Evolutionary conservation across 2,113 vertebrate genomes (phyloP).

Genomic region (Cinclus mexicanus): DNA sequence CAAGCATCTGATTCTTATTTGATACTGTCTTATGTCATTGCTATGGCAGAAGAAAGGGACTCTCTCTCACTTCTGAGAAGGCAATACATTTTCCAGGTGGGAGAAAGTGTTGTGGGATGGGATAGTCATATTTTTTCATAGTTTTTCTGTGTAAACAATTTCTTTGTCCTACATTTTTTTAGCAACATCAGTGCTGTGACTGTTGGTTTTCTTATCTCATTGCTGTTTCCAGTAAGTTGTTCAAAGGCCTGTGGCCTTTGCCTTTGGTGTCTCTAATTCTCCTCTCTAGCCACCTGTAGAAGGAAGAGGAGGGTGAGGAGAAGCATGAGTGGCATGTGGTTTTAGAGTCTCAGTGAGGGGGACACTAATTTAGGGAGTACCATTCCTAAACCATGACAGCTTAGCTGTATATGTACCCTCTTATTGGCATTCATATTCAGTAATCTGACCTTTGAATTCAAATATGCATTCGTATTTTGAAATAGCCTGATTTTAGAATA

Average conservation of each 20-base stretch:
- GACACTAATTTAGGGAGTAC: not conserved
- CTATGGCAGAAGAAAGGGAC: not conserved
- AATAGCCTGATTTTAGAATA: slow-evolving; percentile 23
- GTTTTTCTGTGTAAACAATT: not conserved
- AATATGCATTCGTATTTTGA: slow-evolving; percentile 33
- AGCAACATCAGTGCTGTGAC: not conserved
- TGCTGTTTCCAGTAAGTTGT: not conserved
- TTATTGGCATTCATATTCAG: slow-evolving; percentile 22
- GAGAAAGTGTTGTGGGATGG: not conserved
- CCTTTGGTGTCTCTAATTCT: not conserved
- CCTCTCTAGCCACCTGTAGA: not conserved
- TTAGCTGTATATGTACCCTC: not conserved
- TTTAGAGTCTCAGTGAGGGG: not conserved
- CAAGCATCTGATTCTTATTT: not conserved
- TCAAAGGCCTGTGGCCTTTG: not conserved
- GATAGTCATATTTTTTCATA: not conserved
- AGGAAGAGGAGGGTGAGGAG: not conserved
- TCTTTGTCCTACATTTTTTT: not conserved
- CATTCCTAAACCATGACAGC: not conserved
- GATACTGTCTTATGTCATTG: fast-evolving
- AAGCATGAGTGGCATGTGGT: not conserved
- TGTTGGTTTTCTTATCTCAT: not conserved
- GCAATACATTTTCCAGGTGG: fast-evolving
- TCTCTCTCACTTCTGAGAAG: not conserved
- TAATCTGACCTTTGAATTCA: slow-evolving; percentile 50